Conservation (phyloP, 2,113 vertebrate species). For the Cyphomyrus plagiostoma region DNA sequence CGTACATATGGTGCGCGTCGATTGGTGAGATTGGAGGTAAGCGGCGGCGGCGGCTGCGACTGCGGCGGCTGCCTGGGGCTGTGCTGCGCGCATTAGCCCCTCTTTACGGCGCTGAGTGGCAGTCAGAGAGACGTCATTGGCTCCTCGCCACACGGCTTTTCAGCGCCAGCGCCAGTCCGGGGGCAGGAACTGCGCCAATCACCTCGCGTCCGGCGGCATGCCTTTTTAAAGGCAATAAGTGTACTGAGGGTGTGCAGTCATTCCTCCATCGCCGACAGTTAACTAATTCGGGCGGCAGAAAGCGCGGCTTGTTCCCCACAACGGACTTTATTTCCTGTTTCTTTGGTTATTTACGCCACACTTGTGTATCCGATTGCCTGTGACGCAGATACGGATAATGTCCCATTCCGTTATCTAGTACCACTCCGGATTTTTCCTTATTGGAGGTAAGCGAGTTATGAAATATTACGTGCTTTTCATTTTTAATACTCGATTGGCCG, state of each 20-base stretch:
- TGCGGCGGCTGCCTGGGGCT: conserved; percentile 26
- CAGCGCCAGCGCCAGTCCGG: conserved; percentile 27
- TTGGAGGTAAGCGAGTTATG: conserved; percentile 27
- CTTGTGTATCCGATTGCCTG: conserved; percentile 12
- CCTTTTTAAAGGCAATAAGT: conserved; percentile 53
- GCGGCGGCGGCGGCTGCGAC: conserved; percentile 16
- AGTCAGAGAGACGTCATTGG: conserved; percentile 42
- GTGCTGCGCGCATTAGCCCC: conserved; percentile 32
- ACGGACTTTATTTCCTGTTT: conserved; percentile 28
- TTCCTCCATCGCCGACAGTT: conserved; percentile 44
- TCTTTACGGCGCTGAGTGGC: conserved; percentile 42
- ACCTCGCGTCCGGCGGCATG: conserved; percentile 36
- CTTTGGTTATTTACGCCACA: neutral
- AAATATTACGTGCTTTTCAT: conserved; percentile 9
- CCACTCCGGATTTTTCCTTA: conserved; percentile 23
- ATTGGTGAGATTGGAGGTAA: conserved; percentile 24
- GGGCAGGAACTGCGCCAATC: conserved; percentile 55
- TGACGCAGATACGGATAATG: conserved; percentile 27
- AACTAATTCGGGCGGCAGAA: conserved; percentile 14
- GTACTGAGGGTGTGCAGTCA: conserved; percentile 49
- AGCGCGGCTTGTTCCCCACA: conserved; percentile 2
- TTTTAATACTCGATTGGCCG: neutral
- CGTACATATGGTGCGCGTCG: conserved; percentile 24
- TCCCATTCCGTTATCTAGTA: conserved; percentile 22
- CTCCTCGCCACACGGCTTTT: conserved; percentile 31